These are phyloP conservation scores for Neodiprion pinetum DNA, from an alignment of 1,140 invertebrate genomes.

Conservation along the genomic window DNA sequence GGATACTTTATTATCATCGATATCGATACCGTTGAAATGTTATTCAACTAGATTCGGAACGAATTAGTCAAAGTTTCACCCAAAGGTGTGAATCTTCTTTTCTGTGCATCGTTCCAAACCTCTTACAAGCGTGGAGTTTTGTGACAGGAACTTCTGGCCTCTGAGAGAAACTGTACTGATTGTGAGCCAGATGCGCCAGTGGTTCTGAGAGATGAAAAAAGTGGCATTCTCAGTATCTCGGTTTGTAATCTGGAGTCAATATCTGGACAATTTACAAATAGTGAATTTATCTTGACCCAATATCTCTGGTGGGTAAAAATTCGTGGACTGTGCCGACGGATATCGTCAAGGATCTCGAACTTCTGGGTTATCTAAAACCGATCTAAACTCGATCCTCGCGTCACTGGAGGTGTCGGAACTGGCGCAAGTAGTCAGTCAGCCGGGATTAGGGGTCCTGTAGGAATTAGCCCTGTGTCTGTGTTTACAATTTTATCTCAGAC, in stretches of 20 bases:
- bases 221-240: too few species aligned
- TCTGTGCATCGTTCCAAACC: too few species aligned
- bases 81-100: too few species aligned
- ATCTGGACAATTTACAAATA: conserved; percentile 12
- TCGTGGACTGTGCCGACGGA: not conserved
- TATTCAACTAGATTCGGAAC: too few species aligned
- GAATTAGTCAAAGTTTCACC: too few species aligned
- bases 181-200: too few species aligned
- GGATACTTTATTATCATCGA: too few species aligned
- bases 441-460: not conserved
- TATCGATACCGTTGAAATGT: too few species aligned
- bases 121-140: too few species aligned
- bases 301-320: not conserved
- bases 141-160: too few species aligned
- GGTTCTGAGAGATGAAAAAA: too few species aligned
- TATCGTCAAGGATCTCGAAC: not conserved
- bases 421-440: not conserved
- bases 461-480: not conserved
- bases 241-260: not conserved
- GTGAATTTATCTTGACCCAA: conserved; percentile 11
- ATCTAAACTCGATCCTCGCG: conserved; percentile 11
- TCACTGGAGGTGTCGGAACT: conserved; percentile 19
- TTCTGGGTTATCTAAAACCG: conserved; percentile 2
- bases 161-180: too few species aligned
- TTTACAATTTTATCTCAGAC: not conserved